Base-by-base conservation (phyloP, 2,113 vertebrate genomes). In the Empidonax traillii region DNA sequence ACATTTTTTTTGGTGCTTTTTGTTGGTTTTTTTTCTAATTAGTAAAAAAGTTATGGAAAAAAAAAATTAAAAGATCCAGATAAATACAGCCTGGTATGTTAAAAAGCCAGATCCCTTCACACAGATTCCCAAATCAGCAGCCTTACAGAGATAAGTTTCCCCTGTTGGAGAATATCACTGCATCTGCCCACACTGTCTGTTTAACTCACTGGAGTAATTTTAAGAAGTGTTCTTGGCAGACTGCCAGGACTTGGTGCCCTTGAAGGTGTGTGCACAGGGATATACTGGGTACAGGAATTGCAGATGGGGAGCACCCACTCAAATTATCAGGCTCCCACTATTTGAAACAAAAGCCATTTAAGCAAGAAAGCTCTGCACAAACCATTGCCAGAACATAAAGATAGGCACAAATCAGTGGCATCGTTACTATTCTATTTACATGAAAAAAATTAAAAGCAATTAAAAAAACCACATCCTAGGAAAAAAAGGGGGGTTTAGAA, bases 191-290 rank as follows among this genome's bases (percentile, higher is more conserved):
- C 52, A 7, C 8, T 0, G 3, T 21, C 69, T 71, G 51, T 47
- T 93, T 74, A 87, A 47, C 73, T 55, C 47, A 28, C 43, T 61
- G 12, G 47, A 68, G 69, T 63, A 0, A 80, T 43, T 83, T 92
- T 51, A 52, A 89, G 77, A 89, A 62, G 69, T 9, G 73, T 49
- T 85, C 53, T 41, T 87, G 87, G 58, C 46, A 53, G 49, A 30
- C 14, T 86, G 92, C 83, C 90, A 86, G 72, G 58, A 43, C 46
- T 66, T 66, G 41, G 53, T 90, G 83, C 85, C 96, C 92, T 90
- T 95, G 91, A 65, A 89, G 66, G 49, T 0, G 0, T 9, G 21
- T n/a, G 65, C 66, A 22, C 10, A n/a, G 76, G 56, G 44, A 56
- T 78, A 20, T 5, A 12, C 17, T 41, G 61, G 52, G 39, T 75